Base-by-base conservation (phyloP, 2,888 invertebrate species). In the Synanthedon tipuliformis region DNA sequence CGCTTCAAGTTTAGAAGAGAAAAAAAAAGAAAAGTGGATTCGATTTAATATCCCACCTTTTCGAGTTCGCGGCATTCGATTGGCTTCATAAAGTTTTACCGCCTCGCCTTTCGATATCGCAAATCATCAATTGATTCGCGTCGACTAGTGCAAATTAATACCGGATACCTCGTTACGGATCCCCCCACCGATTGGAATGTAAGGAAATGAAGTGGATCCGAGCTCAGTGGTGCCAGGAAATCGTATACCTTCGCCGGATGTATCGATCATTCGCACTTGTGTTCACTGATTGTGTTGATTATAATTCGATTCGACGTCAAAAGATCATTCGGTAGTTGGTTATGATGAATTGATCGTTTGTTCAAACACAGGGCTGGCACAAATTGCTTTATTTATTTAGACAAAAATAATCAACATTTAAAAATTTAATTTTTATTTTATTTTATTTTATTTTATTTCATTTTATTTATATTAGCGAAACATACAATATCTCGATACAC, bases 161-260 rank as follows among this genome's bases (percentile, higher is more conserved):
- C 57, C 61, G 61, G 61, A 57, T 54, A 56, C 53, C 50, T 57
- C 54, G 58, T 55, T 56, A 51, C 41, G 41, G 53, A 57, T 55
- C 34, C 12, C 12, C 16, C 23, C 52, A 41, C 52, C 56, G 53
- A 55, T 50, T 52, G 52, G 56, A 55, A 55, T 56, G 57, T 53
- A 55, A 56, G 59, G 60, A 59, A 60, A 60, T 60, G 57, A 60
- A 57, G 53, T 52, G 54, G 56, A 50, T 49, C 51, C 48, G 53
- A 34, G 53, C 23, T 48, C 34, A 53, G 23, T 51, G 23, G 53
- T 12, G 53, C 18, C 41, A 48, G 60, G 55, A 55, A 55, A 55
- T 57, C 55, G 58, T 40, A 51, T 50, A 56, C 57, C 56, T 52
- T 53, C 50, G 41, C 40, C 56, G 60, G 57, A 59, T 56, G 54